Percentiles rank a stretch among this genome's conserved stretches.
These are phyloP conservation scores for Malthinus seriepunctatus DNA, from an alignment of 2,888 invertebrate genomes.

Conservation along the genomic window DNA sequence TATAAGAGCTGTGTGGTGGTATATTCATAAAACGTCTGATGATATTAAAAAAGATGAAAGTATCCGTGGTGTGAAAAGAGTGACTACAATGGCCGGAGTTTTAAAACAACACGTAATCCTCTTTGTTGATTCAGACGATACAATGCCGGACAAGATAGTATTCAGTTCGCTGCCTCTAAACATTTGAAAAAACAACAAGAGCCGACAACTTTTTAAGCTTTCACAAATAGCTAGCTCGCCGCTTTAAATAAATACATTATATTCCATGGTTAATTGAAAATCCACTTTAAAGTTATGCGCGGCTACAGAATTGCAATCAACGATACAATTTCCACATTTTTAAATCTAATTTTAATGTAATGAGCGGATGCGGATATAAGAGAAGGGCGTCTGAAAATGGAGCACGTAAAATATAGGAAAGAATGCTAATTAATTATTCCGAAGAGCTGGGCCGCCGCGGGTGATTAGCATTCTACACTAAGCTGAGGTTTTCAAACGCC, in stretches of 20 bases:
- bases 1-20: neutral
- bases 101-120: constrained; percentile 36
- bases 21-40: constrained; percentile 20
- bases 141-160: constrained; percentile 42
- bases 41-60: constrained; percentile 26
- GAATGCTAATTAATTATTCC: constrained; percentile 66
- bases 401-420: constrained; percentile 57
- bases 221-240: constrained; percentile 33
- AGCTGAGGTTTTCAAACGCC: constrained; percentile 30
- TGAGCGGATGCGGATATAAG: constrained; percentile 43
- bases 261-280: constrained; percentile 56
- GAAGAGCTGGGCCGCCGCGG: constrained; percentile 57
- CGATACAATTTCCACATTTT: constrained; percentile 58
- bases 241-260: constrained; percentile 50
- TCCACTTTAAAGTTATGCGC: constrained; percentile 52
- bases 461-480: constrained; percentile 59
- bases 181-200: constrained; percentile 22
- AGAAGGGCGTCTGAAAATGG: constrained; percentile 48
- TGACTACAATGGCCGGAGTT: constrained; percentile 32
- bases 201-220: constrained; percentile 30
- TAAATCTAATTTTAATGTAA: constrained; percentile 57
- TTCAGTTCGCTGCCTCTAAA: constrained; percentile 36
- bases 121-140: constrained; percentile 36
- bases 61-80: constrained; percentile 31
- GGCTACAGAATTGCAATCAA: constrained; percentile 53